Evolutionary conservation across 2,797 vertebrate species (phyloP).

Genomic region (Triplophysa yarkandensis): DNA sequence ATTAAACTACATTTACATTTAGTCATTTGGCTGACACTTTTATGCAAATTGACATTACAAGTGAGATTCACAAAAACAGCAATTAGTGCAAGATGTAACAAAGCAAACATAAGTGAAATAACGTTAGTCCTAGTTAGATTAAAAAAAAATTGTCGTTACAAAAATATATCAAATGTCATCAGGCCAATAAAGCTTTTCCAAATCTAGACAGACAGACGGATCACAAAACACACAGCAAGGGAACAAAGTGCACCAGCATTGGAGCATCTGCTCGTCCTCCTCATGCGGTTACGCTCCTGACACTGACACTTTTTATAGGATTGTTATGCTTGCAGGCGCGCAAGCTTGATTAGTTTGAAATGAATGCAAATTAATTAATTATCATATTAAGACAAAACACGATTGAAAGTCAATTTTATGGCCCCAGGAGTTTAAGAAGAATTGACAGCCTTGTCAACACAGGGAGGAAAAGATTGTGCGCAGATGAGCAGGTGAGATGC

Average conservation of each 20-base stretch:
- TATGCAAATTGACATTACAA: too few species aligned
- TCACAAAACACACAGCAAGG: constrained; percentile 1
- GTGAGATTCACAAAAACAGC: too few species aligned
- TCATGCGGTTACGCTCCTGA: constrained; percentile 43
- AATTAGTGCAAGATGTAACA: too few species aligned
- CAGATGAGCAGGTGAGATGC: constrained; percentile 36
- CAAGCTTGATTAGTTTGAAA: constrained; percentile 46
- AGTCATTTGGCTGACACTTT: too few species aligned
- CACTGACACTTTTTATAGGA: constrained; percentile 37
- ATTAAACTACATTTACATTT: too few species aligned
- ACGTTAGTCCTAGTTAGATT: too few species aligned
- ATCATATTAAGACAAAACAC: constrained; percentile 51
- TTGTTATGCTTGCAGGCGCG: constrained; percentile 50
- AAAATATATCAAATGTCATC: too few species aligned
- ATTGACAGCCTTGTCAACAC: constrained; percentile 50
- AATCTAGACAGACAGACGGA: too few species aligned
- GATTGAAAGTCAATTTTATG: constrained; percentile 58
- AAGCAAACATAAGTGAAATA: too few species aligned
- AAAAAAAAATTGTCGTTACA: too few species aligned
- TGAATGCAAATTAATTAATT: constrained; percentile 59
- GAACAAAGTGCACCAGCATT: background rate
- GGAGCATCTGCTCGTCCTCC: constrained; percentile 25
- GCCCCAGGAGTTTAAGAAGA: constrained; percentile 43
- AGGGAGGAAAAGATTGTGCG: constrained; percentile 16
- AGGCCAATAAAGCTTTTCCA: too few species aligned